Percentiles rank a stretch among this genome's conserved stretches.
Evolutionary conservation across 2,113 vertebrate species (phyloP).

Genomic region (Dasyprocta punctata): DNA sequence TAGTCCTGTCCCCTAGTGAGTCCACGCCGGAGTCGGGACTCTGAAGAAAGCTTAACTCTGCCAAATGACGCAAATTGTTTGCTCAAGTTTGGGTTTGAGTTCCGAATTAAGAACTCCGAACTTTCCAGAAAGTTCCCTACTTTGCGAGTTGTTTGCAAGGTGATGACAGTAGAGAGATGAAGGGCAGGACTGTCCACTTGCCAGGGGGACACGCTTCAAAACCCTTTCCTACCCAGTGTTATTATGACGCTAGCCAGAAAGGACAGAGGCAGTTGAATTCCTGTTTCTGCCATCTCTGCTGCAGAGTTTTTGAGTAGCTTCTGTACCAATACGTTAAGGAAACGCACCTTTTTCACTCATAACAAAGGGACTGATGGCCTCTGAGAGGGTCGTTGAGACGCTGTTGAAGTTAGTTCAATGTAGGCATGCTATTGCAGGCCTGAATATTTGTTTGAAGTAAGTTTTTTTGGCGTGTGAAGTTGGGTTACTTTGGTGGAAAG

Average conservation of each 20-base stretch:
- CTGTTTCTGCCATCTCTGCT: background rate
- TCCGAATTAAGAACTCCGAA: constrained; percentile 13
- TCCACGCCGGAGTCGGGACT: background rate
- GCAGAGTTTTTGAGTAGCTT: background rate
- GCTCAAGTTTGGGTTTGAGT: background rate
- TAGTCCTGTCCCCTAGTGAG: background rate
- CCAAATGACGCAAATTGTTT: background rate
- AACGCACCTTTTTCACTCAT: background rate
- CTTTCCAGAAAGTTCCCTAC: background rate
- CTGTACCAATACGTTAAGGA: background rate
- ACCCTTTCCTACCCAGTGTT: background rate
- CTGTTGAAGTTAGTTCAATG: background rate
- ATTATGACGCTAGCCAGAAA: constrained; percentile 67
- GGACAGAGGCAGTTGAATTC: background rate
- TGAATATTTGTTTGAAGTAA: background rate
- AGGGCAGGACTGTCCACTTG: background rate
- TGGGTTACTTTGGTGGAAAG: background rate
- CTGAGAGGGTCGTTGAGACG: background rate
- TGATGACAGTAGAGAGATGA: background rate
- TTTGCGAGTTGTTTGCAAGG: background rate
- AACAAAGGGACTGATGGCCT: background rate
- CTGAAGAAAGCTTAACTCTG: background rate
- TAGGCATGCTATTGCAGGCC: background rate
- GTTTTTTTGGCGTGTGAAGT: background rate
- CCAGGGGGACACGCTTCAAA: background rate